phyloP scores from a whole-genome alignment of 1,140 invertebrate species.

The Spodoptera litura region DNA sequence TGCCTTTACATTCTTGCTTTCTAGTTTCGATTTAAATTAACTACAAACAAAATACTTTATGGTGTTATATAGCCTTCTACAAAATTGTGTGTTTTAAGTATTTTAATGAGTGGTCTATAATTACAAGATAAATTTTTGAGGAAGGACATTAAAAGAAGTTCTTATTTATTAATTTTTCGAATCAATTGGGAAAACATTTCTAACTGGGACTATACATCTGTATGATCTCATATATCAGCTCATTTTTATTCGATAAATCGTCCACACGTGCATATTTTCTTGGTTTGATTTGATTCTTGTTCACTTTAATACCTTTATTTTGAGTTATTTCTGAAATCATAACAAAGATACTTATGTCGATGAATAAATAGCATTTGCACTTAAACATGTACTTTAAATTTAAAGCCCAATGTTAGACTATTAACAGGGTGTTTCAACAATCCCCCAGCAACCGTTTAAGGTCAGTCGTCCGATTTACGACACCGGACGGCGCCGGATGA shows the following conservation, averaged over 20 bases:
- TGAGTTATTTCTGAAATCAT: no score
- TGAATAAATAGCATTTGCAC: background rate
- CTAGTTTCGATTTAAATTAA: conserved; percentile 53
- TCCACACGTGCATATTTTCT: no score
- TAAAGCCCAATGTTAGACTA: background rate
- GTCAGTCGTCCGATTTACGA: conserved; percentile 66
- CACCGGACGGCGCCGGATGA: conserved; percentile 58
- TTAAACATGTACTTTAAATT: background rate
- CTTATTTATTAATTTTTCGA: no score
- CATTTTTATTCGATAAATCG: no score
- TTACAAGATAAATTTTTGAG: no score
- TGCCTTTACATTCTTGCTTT: conserved; percentile 59
- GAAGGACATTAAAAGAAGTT: no score
- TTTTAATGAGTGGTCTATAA: background rate
- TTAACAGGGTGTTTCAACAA: conserved; percentile 57
- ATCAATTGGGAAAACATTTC: no score
- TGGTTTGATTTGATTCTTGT: no score
- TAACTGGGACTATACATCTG: no score
- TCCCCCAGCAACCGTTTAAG: conserved; percentile 57
- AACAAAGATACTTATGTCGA: no score
- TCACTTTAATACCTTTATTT: no score
- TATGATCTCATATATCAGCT: no score
- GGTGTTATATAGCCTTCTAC: background rate
- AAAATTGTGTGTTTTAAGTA: background rate
- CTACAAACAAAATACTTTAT: conserved; percentile 46